Evolutionary conservation across 2,113 vertebrate species (phyloP), one percentile per base, ranked within the genome.

Genomic region (Chaetodon auriga): DNA sequence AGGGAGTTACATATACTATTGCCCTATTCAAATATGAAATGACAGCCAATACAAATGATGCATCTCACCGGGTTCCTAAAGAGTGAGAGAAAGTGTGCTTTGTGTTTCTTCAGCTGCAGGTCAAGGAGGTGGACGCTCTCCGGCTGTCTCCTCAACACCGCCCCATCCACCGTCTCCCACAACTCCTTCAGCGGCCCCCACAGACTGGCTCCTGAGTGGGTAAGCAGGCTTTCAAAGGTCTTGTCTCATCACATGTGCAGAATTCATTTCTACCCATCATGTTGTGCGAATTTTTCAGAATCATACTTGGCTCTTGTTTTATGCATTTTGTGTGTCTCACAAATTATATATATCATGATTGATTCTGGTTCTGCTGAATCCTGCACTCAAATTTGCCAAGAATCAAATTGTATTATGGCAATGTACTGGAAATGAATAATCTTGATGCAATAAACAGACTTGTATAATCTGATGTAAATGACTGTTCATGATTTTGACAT

Each of bases 151-250:
- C 95, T 97, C 94, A 96, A 95, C 80, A 99, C 93, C 8, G 97
- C 97, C 43, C 95, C 97, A 66, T 96, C 96, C 79, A 99, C 97
- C 0, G 97, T 96, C 73, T 99, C 97, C 97, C 96, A 99, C 60
- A 99, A 92, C 86, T 99, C 97, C 82, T 98, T 99, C 84, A 99
- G 97, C 4, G 97, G 98, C 25, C 97, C 97, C 98, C 98, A 99
- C 72, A 99, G 94, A 94, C 97, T 98, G 92, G 97, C 97, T 93
- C 96, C 98, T 99, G 74, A 35, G 84, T 80, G 68, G 53, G 51
- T 14, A 64, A 12, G 86, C 7, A 1, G 2, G 1, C 16, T 68
- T 36, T 64, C 1, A 53, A 48, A 25, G 25, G 30, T 70, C 10
- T 68, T 30, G 5, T 53, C 2, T 41, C 35, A 35, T 48, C 66